Percentiles rank a stretch among this genome's conserved stretches.
Conservation (phyloP, 2,797 vertebrate species). For the Sebastes hubbsi region DNA sequence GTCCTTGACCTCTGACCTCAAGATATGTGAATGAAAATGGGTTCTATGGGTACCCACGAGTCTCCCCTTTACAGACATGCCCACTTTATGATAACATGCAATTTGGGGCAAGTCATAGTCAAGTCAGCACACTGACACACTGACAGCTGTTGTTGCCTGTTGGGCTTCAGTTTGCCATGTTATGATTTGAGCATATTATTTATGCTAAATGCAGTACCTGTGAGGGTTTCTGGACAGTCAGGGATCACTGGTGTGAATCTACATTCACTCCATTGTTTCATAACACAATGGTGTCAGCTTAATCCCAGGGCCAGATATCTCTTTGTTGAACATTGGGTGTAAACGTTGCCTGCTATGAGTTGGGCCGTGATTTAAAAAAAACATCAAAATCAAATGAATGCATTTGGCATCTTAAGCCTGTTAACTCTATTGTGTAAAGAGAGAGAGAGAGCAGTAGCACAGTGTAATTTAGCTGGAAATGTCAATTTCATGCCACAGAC, state of each 20-base stretch:
- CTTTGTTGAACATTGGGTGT: neutral
- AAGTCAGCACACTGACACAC: too few species aligned
- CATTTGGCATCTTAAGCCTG: constrained; percentile 1
- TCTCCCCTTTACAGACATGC: too few species aligned
- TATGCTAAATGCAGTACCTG: too few species aligned
- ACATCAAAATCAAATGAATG: constrained; percentile 16
- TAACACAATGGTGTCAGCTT: neutral
- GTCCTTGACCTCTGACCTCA: too few species aligned
- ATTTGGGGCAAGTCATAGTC: too few species aligned
- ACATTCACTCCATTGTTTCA: neutral
- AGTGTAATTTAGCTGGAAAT: constrained; percentile 17
- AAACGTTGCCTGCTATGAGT: neutral
- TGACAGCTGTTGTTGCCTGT: too few species aligned
- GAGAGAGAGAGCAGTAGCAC: neutral
- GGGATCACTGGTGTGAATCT: constrained; percentile 50
- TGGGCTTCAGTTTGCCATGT: too few species aligned
- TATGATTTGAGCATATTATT: too few species aligned
- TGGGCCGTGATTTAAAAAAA: neutral
- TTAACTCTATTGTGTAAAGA: constrained; percentile 45
- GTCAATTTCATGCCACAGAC: constrained; percentile 1
- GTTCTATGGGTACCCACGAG: too few species aligned
- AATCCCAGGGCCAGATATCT: neutral
- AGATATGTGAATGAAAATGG: too few species aligned
- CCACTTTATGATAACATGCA: too few species aligned
- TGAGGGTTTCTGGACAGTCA: constrained; percentile 31